Evolutionary conservation across 1,140 invertebrate genomes (phyloP), one percentile per base, ranked within the genome.

Genomic region (Grapholita molesta): DNA sequence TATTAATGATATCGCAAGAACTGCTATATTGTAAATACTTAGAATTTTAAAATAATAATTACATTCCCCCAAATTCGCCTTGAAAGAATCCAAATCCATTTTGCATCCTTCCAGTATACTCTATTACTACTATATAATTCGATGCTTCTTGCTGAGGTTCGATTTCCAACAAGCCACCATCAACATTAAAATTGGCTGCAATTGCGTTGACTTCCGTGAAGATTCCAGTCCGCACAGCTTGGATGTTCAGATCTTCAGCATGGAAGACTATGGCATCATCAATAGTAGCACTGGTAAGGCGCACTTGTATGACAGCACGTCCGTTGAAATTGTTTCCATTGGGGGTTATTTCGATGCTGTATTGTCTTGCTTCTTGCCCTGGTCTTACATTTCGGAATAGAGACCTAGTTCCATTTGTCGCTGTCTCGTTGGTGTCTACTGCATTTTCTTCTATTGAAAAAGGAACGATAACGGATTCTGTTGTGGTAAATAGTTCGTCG

Each of bases 31-130:
- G n/a, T n/a, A n/a, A n/a, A n/a, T n/a, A n/a, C n/a, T n/a, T n/a
- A n/a, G n/a, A n/a, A 61, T 65, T 72, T n/a, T 69, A 68, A 35
- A 70, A 66, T 53, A 66, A 28, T 12, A 3, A 42, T 86, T 86
- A 88, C 84, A 71, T 33, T 15, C 77, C 67, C 64, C 66, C 65
- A 28, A 70, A 79, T 24, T 70, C 23, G 48, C 81, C 84, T 18
- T 38, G 5, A 65, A 71, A 85, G 2, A 91, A 24, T 6, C 83
- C 87, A 21, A 28, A 30, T 5, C 85, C 82, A 72, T 52, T 48
- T 9, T 85, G 72, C 18, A 94, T 77, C 24, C 75, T 30, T 8
- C 92, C 92, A 1, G 57, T 82, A 70, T 91, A 93, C 67, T 85
- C 82, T 6, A 93, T 71, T 7, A 85, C 68, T 12, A 88, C 70